Evolutionary conservation across 1,140 invertebrate genomes (phyloP).

Genomic region (Sarcophaga peregrina): DNA sequence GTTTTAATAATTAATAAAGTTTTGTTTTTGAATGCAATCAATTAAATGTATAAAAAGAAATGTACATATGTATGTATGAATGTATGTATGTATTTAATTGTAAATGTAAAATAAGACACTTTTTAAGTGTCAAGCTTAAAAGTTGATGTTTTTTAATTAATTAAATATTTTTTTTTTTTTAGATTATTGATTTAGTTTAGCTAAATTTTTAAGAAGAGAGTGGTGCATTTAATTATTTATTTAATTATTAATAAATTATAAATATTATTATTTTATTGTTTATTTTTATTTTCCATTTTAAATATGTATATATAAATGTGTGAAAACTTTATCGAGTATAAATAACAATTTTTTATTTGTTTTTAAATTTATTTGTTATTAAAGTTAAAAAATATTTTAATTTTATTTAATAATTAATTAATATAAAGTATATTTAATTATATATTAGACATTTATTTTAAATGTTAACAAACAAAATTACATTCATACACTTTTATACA

Average conservation of each 20-base stretch:
- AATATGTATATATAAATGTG: slow-evolving; percentile 44
- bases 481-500: slow-evolving; percentile 12
- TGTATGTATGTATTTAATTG: too few relatives aligned
- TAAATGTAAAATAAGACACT: background rate
- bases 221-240: slow-evolving; percentile 28
- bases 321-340: slow-evolving; percentile 33
- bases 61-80: too few relatives aligned
- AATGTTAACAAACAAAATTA: slow-evolving; percentile 41
- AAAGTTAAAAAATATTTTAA: slow-evolving; percentile 29
- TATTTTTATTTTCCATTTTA: slow-evolving; percentile 15
- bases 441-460: slow-evolving; percentile 35
- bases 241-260: background rate
- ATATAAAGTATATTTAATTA: background rate
- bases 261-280: slow-evolving; percentile 6
- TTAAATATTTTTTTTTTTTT: background rate
- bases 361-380: slow-evolving; percentile 2
- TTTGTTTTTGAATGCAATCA: background rate
- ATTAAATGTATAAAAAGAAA: background rate
- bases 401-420: background rate
- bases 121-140: slow-evolving; percentile 11
- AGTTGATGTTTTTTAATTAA: background rate
- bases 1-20: background rate
- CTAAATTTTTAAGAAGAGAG: background rate
- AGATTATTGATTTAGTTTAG: background rate
- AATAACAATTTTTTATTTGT: slow-evolving; percentile 27